Conservation (phyloP, 2,113 vertebrate species). For the Psilopogon haemacephalus region DNA sequence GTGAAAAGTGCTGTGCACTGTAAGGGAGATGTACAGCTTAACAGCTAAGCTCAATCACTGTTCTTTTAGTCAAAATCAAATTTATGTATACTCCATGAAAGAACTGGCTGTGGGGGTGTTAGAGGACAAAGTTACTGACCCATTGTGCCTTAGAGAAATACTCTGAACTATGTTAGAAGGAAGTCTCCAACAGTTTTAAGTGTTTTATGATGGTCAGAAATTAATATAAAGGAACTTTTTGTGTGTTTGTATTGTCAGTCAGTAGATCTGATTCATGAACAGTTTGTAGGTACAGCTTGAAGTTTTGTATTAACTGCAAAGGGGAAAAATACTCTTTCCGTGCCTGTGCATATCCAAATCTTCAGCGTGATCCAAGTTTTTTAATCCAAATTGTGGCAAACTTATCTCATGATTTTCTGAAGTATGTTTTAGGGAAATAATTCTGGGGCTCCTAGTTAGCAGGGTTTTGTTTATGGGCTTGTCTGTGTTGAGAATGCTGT, state of each 20-base stretch:
- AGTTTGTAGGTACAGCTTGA: not conserved
- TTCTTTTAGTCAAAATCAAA: not conserved
- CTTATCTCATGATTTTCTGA: not conserved
- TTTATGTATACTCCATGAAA: not conserved
- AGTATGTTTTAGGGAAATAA: not conserved
- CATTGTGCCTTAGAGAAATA: accelerated
- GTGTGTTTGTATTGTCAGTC: not conserved
- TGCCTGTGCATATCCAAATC: not conserved
- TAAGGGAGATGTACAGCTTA: not conserved
- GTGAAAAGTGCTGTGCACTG: not conserved
- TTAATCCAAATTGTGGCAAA: not conserved
- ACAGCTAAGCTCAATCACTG: not conserved
- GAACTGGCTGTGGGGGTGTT: not conserved
- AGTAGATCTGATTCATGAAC: not conserved
- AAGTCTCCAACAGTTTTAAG: not conserved
- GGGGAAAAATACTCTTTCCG: not conserved
- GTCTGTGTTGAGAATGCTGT: not conserved
- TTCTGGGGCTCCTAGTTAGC: not conserved
- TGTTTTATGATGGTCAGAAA: not conserved
- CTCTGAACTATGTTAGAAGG: not conserved
- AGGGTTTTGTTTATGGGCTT: not conserved
- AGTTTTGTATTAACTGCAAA: not conserved
- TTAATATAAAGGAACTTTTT: not conserved
- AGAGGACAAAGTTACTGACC: not conserved
- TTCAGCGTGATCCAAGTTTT: not conserved